Conservation (phyloP, 1,140 invertebrate genomes). For the Aculops lycopersici region DNA sequence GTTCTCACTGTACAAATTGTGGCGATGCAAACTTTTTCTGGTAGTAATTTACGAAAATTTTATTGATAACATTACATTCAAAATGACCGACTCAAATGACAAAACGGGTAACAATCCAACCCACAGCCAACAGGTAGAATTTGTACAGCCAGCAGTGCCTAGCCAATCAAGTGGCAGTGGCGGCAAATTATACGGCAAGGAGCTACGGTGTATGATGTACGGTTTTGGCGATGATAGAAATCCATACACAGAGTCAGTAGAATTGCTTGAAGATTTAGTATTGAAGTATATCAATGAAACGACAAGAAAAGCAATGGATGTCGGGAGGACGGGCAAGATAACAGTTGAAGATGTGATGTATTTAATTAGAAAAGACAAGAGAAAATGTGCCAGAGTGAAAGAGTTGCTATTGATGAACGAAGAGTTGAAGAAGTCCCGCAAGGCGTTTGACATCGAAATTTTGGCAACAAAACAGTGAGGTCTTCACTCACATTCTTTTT, state of each 20-base stretch:
- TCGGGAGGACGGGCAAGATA: slow-evolving; percentile 69
- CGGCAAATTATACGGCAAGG: slow-evolving; percentile 3
- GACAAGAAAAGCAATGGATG: slow-evolving; percentile 70
- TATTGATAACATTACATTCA: too few relatives aligned
- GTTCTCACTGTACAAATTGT: too few relatives aligned
- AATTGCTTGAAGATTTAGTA: slow-evolving; percentile 80
- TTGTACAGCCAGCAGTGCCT: too few relatives aligned
- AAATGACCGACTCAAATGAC: too few relatives aligned
- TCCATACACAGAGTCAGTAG: slow-evolving; percentile 92
- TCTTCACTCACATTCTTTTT: too few relatives aligned
- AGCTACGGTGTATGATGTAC: slow-evolving; percentile 88
- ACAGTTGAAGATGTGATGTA: slow-evolving; percentile 95
- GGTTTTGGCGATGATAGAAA: slow-evolving; percentile 99
- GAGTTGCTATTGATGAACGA: slow-evolving; percentile 95
- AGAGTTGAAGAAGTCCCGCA: slow-evolving; percentile 87
- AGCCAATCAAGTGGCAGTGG: too few relatives aligned
- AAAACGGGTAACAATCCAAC: too few relatives aligned
- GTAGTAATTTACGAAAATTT: too few relatives aligned
- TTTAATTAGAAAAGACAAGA: slow-evolving; percentile 74
- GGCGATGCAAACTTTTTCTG: too few relatives aligned
- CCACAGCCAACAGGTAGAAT: too few relatives aligned
- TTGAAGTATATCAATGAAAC: slow-evolving; percentile 93
- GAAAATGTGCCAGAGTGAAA: slow-evolving; percentile 91
- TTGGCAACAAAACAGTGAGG: too few relatives aligned
- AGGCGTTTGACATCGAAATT: slow-evolving; percentile 55